Conservation (phyloP, 2,888 invertebrate genomes). For the Microplitis manilae region DNA sequence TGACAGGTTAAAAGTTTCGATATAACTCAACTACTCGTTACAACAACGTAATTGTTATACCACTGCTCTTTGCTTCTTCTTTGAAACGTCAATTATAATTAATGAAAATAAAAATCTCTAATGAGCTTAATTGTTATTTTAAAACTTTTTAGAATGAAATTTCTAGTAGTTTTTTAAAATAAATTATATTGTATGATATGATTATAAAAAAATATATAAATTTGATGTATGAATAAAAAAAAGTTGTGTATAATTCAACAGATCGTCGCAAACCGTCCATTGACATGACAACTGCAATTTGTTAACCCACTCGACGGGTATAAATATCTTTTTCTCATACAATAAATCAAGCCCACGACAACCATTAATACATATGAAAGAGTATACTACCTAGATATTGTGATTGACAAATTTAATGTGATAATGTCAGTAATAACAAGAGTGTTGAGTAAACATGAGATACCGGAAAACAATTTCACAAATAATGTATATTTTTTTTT, state of each 20-base stretch:
- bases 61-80: too few species aligned
- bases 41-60: too few species aligned
- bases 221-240: too few species aligned
- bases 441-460: conserved; percentile 14
- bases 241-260: conserved; percentile 33
- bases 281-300: conserved; percentile 40
- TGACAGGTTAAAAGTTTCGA: too few species aligned
- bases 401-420: conserved; percentile 41
- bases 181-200: too few species aligned
- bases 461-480: conserved; percentile 19
- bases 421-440: conserved; percentile 12
- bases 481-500: not conserved
- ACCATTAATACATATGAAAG: conserved; percentile 37
- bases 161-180: too few species aligned
- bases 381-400: conserved; percentile 3
- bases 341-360: conserved; percentile 41
- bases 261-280: conserved; percentile 36
- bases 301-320: conserved; percentile 36
- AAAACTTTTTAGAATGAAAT: too few species aligned
- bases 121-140: too few species aligned
- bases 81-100: too few species aligned
- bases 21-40: too few species aligned
- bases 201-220: too few species aligned
- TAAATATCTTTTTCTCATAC: conserved; percentile 43
- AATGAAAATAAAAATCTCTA: too few species aligned